Base-by-base conservation (phyloP, 1,140 invertebrate genomes). In the Dreissena polymorpha region DNA sequence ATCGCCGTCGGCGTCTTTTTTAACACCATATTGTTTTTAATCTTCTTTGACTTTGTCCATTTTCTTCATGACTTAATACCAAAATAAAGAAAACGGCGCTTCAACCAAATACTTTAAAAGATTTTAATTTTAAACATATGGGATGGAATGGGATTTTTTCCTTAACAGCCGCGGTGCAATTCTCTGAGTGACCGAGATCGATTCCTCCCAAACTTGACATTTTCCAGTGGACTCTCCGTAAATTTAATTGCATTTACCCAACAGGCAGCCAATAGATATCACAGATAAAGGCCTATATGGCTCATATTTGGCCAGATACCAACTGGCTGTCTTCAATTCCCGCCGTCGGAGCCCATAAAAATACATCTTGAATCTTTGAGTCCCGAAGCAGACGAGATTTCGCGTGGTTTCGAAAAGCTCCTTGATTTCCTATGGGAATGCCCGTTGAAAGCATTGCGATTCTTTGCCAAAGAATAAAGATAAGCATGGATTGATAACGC, bases 361-460 rank as follows among this genome's bases (percentile, higher is more conserved):
- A 57, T 72, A 23, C 79, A 82, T 82, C 79, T 82, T 82, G 79
- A 57, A 82, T 82, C 70, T 82, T 82, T 82, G 79, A 82, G 70
- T 72, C 71, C 51, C 70, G 55, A 57, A 82, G 57, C 63, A 74
- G 71, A 73, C 69, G 70, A 74, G 71, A 73, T 74, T 74, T 82
- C 68, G 39, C 79, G 71, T 71, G 51, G 79, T 82, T 71, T 82
- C 79, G 73, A 73, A 82, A 39, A 82, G 79, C 79, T 82, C 63
- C 57, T 49, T 82, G 79, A 82, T 82, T 82, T 82, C 79, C 79
- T 82, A 63, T 8, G 79, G 79, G 79, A 82, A 49, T 51, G 50
- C 70, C 79, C 79, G 79, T 70, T 82, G 79, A 82, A 82, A 82
- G 79, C 79, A 82, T 82, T 82, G 79, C 63, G 79, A 82, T 82